phyloP scores from a whole-genome alignment of 2,888 invertebrate genomes.

The Eurytoma adleriae region DNA sequence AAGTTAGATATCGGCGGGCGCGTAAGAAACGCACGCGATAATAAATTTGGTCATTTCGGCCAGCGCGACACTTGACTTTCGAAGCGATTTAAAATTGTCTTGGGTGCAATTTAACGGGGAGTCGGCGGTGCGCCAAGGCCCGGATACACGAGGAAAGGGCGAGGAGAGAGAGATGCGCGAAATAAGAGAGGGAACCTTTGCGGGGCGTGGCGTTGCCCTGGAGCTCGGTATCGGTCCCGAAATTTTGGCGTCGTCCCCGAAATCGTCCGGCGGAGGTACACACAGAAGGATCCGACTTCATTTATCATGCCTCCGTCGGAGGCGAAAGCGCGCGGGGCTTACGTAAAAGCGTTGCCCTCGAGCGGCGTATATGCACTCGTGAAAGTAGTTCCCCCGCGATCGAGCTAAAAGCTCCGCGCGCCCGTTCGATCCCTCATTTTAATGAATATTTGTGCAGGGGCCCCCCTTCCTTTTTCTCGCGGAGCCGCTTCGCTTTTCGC shows the following conservation, averaged over 20 bases:
- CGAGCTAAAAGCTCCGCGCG: constrained; percentile 47
- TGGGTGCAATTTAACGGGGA: too few species aligned
- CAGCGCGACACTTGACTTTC: too few species aligned
- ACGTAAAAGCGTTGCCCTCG: constrained; percentile 26
- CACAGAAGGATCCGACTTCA: constrained; percentile 26
- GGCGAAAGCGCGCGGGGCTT: constrained; percentile 6
- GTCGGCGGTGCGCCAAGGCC: too few species aligned
- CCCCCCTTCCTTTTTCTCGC: neutral
- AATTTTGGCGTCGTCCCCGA: constrained; percentile 26
- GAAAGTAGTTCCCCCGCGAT: constrained; percentile 36
- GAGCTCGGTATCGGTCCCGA: constrained; percentile 56
- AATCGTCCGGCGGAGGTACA: constrained; percentile 27
- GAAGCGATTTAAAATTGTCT: too few species aligned
- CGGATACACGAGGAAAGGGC: neutral
- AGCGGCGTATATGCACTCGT: constrained; percentile 16
- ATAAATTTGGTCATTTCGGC: too few species aligned
- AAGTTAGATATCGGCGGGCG: too few species aligned
- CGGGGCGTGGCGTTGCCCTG: constrained; percentile 68
- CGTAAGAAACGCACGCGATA: too few species aligned
- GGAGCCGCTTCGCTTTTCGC: constrained; percentile 3
- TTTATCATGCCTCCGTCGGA: constrained; percentile 39
- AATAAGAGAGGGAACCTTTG: constrained; percentile 30
- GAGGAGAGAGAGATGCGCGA: neutral
- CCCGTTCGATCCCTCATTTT: constrained; percentile 49
- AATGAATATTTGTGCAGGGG: constrained; percentile 51